These are phyloP conservation scores for Bicyclus anynana DNA, from an alignment of 1,140 invertebrate species.

Conservation along the genomic window DNA sequence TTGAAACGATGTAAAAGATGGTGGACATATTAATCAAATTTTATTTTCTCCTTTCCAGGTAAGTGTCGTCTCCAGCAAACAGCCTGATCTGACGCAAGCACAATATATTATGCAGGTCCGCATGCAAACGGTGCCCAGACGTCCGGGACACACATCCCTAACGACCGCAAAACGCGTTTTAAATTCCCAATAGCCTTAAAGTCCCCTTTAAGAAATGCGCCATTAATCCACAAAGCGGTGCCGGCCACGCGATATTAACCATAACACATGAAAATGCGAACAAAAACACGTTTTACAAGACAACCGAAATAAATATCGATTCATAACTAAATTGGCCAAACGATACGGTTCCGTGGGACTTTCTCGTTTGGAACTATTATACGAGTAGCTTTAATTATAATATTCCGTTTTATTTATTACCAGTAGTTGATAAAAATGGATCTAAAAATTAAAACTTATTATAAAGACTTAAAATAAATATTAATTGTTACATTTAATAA, in stretches of 20 bases:
- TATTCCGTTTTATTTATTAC: too few relatives aligned
- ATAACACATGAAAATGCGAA: slow-evolving; percentile 46
- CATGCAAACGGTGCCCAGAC: slow-evolving; percentile 18
- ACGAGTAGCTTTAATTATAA: too few relatives aligned
- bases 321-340: slow-evolving; percentile 24
- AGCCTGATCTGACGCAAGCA: not conserved
- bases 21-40: not conserved
- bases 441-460: too few relatives aligned
- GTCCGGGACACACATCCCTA: slow-evolving; percentile 40
- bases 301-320: slow-evolving; percentile 65
- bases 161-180: slow-evolving; percentile 60
- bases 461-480: too few relatives aligned
- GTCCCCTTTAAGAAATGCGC: slow-evolving; percentile 24
- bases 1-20: too few relatives aligned
- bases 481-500: too few relatives aligned
- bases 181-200: slow-evolving; percentile 44
- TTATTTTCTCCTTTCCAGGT: slow-evolving; percentile 32
- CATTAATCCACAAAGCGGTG: slow-evolving; percentile 44
- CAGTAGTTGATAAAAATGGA: too few relatives aligned
- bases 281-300: slow-evolving; percentile 48
- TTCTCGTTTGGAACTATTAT: too few relatives aligned
- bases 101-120: slow-evolving; percentile 11
- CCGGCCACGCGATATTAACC: slow-evolving; percentile 42
- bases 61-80: too few relatives aligned
- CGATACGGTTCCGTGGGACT: not conserved